These are phyloP conservation scores for Meloidogyne chitwoodi DNA, from an alignment of 1,140 invertebrate genomes.

Conservation along the genomic window DNA sequence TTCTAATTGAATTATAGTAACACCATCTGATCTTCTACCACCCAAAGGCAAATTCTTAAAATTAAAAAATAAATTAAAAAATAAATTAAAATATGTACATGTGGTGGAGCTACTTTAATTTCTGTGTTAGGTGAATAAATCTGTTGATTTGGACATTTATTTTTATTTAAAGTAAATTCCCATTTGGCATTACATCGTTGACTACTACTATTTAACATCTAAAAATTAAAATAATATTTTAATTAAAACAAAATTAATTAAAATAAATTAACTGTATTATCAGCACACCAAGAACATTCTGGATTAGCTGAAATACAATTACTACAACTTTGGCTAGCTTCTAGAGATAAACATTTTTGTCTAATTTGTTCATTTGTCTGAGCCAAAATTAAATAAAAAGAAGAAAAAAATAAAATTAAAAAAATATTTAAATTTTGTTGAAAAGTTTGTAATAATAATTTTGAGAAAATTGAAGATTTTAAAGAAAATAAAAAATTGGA, in stretches of 20 bases:
- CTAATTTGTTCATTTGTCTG: slow-evolving; percentile 13
- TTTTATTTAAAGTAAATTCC: slow-evolving; percentile 22
- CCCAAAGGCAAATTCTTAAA: slow-evolving; percentile 52
- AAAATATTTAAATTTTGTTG: neutral
- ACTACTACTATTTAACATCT: slow-evolving; percentile 37
- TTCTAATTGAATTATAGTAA: slow-evolving; percentile 47
- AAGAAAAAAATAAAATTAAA: neutral
- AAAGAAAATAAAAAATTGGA: neutral
- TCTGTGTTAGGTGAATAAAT: slow-evolving; percentile 50
- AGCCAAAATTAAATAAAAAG: neutral
- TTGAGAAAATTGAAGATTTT: neutral
- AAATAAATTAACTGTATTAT: slow-evolving; percentile 23
- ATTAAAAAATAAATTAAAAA: slow-evolving; percentile 16
- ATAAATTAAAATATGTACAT: slow-evolving; percentile 30
- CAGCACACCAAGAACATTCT: slow-evolving; percentile 54
- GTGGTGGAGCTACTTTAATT: slow-evolving; percentile 43
- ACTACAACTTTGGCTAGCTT: slow-evolving; percentile 25
- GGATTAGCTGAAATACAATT: slow-evolving; percentile 47
- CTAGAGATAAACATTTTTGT: slow-evolving; percentile 25
- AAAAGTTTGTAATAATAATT: no score
- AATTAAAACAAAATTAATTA: slow-evolving; percentile 10
- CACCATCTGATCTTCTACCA: slow-evolving; percentile 40
- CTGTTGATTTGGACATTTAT: slow-evolving; percentile 33
- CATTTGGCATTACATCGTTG: slow-evolving; percentile 45
- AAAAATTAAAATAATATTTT: neutral